These are phyloP conservation scores for Heliconius sara DNA, from an alignment of 2,888 invertebrate genomes.

Conservation along the genomic window DNA sequence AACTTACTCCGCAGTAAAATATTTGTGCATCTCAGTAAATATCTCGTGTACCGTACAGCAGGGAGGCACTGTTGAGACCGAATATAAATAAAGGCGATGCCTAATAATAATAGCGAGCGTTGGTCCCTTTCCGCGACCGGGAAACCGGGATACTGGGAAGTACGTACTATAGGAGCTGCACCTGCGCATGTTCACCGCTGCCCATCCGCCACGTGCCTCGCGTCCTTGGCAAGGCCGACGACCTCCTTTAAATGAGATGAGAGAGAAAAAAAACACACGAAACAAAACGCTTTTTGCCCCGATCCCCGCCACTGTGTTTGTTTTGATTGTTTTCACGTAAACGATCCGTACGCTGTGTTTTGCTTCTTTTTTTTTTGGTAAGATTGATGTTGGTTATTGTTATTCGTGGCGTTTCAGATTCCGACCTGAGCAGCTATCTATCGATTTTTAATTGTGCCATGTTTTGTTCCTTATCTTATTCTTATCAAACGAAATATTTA, in stretches of 20 bases:
- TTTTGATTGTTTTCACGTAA: constrained; percentile 80
- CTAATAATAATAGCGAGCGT: constrained; percentile 22
- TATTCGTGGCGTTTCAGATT: constrained; percentile 59
- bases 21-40: not conserved
- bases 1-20: not conserved
- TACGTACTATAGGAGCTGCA: constrained; percentile 40
- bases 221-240: constrained; percentile 79
- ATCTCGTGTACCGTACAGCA: not conserved
- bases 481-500: not conserved
- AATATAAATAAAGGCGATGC: constrained; percentile 16
- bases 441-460: constrained; percentile 41
- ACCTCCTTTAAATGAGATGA: constrained; percentile 68
- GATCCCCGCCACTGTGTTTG: constrained; percentile 74
- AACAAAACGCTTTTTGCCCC: constrained; percentile 70
- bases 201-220: constrained; percentile 70
- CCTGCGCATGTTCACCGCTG: constrained; percentile 60
- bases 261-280: constrained; percentile 54
- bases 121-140: constrained; percentile 27
- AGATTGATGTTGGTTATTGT: constrained; percentile 65
- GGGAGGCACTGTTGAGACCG: not conserved
- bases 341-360: constrained; percentile 65
- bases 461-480: constrained; percentile 17
- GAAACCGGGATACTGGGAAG: constrained; percentile 27
- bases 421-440: constrained; percentile 20
- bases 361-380: constrained; percentile 55